phyloP scores from a whole-genome alignment of 2,888 invertebrate species.

The Torymus tubicola region DNA sequence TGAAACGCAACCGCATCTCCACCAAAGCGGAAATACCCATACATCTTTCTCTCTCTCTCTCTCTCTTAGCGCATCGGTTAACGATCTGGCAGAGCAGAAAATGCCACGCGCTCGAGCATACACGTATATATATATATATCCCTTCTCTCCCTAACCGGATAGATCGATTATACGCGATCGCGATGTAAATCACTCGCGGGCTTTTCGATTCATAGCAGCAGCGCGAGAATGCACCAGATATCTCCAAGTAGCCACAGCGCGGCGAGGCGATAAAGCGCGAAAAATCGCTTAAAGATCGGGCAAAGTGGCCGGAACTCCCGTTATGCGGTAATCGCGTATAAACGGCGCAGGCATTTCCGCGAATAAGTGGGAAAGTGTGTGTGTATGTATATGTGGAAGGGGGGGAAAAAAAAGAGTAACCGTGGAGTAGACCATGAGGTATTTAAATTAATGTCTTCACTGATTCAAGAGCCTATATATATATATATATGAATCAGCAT shows the following conservation, averaged over 20 bases:
- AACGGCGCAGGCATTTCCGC: neutral
- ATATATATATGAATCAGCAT: too few species aligned
- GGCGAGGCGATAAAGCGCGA: conserved; percentile 64
- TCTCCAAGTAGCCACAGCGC: neutral
- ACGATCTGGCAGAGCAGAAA: neutral
- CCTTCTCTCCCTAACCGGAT: too few species aligned
- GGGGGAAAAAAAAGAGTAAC: neutral
- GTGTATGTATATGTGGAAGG: too few species aligned
- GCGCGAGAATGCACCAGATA: conserved; percentile 30
- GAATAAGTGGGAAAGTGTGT: neutral
- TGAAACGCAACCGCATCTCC: too few species aligned
- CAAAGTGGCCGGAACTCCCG: conserved; percentile 14
- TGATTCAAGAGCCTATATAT: too few species aligned
- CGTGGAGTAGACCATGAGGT: too few species aligned
- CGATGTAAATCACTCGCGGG: conserved; percentile 70
- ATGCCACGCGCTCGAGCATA: neutral
- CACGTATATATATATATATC: neutral
- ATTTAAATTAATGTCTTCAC: too few species aligned
- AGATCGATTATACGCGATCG: conserved; percentile 62
- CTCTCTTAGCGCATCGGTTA: too few species aligned
- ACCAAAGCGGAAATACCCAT: too few species aligned
- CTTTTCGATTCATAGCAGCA: too few species aligned
- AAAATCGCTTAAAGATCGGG: conserved; percentile 11
- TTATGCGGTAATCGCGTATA: neutral
- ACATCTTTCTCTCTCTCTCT: too few species aligned